Conservation (phyloP, 2,113 vertebrate species). For the Elachura formosa region DNA sequence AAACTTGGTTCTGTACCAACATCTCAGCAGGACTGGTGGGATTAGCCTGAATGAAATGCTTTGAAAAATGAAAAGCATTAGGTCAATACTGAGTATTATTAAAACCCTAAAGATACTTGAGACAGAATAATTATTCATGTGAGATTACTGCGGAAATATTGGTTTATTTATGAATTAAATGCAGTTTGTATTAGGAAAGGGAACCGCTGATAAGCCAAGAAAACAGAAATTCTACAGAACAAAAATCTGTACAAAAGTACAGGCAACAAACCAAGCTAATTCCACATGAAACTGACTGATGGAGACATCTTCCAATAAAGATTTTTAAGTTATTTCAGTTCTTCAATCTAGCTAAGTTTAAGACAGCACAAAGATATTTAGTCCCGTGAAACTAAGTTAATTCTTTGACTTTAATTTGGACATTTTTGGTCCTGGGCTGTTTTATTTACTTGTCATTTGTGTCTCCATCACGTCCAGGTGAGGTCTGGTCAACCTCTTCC, state of each 20-base stretch:
- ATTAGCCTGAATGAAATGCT: not conserved
- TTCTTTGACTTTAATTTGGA: not conserved
- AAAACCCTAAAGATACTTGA: not conserved
- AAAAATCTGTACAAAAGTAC: not conserved
- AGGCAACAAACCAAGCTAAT: not conserved
- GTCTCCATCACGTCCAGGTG: not conserved
- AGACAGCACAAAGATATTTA: not conserved
- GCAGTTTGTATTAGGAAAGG: not conserved
- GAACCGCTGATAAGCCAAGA: not conserved
- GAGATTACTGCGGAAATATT: not conserved
- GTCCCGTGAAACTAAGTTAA: not conserved
- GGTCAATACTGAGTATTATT: not conserved
- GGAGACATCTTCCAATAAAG: not conserved
- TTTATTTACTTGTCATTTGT: not conserved
- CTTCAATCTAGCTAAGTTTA: not conserved
- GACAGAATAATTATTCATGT: not conserved
- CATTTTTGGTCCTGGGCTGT: not conserved
- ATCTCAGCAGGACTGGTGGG: slow-evolving; percentile 6
- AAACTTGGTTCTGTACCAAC: slow-evolving; percentile 4
- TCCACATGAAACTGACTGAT: not conserved
- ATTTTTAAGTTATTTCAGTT: not conserved
- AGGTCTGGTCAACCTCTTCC: not conserved
- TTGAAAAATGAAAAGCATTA: not conserved
- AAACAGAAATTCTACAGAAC: not conserved
- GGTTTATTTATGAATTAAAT: not conserved